A percentile compares a stretch with the other conserved stretches of the same genome.
phyloP scores from a whole-genome alignment of 2,888 invertebrate species.

The Oscheius onirici region DNA sequence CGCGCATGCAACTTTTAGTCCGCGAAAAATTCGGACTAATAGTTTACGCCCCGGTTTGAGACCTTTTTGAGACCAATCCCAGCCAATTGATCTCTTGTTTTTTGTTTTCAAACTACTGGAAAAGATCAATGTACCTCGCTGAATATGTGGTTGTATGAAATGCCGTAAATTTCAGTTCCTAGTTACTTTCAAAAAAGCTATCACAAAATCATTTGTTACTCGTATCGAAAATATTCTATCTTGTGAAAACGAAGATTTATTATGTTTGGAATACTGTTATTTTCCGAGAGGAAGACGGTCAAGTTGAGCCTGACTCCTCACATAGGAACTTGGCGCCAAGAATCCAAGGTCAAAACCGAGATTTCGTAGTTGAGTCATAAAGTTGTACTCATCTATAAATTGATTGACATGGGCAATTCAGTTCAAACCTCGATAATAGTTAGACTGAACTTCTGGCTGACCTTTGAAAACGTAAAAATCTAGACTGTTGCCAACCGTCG shows the following conservation, averaged over 20 bases:
- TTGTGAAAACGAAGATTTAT: not conserved
- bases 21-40: no score
- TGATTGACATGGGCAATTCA: not conserved
- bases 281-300: not conserved
- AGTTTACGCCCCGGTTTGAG: no score
- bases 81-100: no score
- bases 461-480: slow-evolving; percentile 23
- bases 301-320: not conserved
- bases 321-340: slow-evolving; percentile 2
- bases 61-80: no score
- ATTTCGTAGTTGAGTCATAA: slow-evolving; percentile 6
- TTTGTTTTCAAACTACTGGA: no score
- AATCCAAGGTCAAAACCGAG: slow-evolving; percentile 9
- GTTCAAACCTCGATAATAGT: not conserved
- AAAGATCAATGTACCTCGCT: no score
- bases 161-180: no score
- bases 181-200: no score
- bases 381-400: slow-evolving; percentile 19
- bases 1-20: no score
- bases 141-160: no score
- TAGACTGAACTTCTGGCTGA: slow-evolving; percentile 20
- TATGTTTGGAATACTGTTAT: not conserved
- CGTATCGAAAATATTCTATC: no score
- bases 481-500: slow-evolving; percentile 12
- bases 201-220: no score